Evolutionary conservation across 2,888 invertebrate genomes (phyloP).

Genomic region (Mycalesis mineus): DNA sequence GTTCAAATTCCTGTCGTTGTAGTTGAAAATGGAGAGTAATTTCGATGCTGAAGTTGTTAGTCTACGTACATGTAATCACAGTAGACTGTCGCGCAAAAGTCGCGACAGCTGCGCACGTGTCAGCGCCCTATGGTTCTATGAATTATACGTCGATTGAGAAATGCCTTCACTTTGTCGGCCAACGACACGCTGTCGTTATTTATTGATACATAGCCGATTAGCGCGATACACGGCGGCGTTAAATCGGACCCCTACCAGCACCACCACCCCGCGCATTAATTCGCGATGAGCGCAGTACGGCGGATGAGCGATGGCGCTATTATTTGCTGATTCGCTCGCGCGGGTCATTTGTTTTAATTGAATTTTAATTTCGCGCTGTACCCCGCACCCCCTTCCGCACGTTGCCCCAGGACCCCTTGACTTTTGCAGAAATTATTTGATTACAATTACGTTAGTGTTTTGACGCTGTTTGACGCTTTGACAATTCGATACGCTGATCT

Average conservation of each 20-base stretch:
- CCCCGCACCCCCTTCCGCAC: background rate
- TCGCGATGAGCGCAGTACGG: slow-evolving; percentile 9
- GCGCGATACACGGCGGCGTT: background rate
- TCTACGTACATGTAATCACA: too few species aligned
- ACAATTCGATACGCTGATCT: too few species aligned
- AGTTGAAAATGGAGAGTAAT: too few species aligned
- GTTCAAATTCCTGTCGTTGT: too few species aligned
- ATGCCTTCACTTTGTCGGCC: background rate
- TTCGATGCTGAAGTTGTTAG: too few species aligned
- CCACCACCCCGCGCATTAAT: slow-evolving; percentile 6
- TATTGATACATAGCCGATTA: background rate
- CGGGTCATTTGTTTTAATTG: slow-evolving; percentile 11
- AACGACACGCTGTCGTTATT: background rate
- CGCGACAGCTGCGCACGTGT: background rate
- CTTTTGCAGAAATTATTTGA: too few species aligned
- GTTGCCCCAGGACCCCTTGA: background rate
- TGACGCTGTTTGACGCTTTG: too few species aligned
- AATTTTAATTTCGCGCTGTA: slow-evolving; percentile 7
- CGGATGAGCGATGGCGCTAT: slow-evolving; percentile 15
- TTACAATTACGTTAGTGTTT: too few species aligned
- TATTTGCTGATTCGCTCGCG: slow-evolving; percentile 9
- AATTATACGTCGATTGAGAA: background rate
- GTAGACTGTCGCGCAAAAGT: too few species aligned
- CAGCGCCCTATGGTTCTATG: background rate
- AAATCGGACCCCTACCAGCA: background rate